Evolutionary conservation across 1,140 invertebrate genomes (phyloP), one percentile per base, ranked within the genome.

Genomic region (Brachionus manjavacas): DNA sequence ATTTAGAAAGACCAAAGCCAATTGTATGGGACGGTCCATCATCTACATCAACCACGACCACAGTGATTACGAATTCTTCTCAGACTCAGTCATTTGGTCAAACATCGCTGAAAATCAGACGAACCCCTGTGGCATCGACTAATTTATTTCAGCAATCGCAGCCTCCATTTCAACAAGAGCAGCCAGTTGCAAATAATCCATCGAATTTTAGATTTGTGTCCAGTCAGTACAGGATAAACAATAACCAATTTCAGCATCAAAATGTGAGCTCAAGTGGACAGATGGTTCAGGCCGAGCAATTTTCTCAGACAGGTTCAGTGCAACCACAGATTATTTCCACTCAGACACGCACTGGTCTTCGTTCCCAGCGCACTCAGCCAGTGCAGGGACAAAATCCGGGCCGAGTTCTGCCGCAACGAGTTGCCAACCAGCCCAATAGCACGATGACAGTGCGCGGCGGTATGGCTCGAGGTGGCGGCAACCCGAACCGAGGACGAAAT

Each of bases 21-120:
- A 76, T 76, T 28, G 72, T 76, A 9, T 76, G 72, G 72, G 72
- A 76, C n/a, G 43, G 39, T 14, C 72, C 72, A 25, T 49, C 72
- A 49, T 49, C 41, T 25, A 49, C 72, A 76, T 35, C 72, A 1
- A 25, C 41, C 20, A 49, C 72, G 20, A 49, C 72, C 11, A 49
- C 41, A 7, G 41, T 70, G 25, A 35, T 20, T 3, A 46, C 72
- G 4, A 76, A 23, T 28, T 12, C 16, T 14, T 49, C 23, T 49
- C 41, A 46, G 49, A 12, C 16, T 4, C 16, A 76, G 6, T 12
- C 20, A 20, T 20, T 39, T 35, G 66, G 25, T 68, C 66, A 68
- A 68, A 68, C 66, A 49, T 46, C 41, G 23, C 41, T 76, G 20
- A 46, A 49, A 25, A 46, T 76, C 4, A 46, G 72, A 14, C 41